Evolutionary conservation across 2,113 vertebrate species (phyloP).

Genomic region (Lepidothrix coronata): DNA sequence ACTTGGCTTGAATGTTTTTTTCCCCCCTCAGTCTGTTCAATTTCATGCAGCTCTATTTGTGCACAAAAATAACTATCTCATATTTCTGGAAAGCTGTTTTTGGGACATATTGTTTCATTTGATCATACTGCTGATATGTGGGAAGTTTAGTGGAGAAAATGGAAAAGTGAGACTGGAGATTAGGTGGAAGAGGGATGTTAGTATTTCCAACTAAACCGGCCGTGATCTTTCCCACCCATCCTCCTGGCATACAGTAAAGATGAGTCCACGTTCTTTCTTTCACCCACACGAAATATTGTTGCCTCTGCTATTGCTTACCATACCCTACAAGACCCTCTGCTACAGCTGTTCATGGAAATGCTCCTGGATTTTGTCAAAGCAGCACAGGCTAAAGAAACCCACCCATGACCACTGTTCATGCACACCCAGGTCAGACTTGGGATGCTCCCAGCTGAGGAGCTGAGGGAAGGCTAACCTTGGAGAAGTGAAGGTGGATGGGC

Average conservation of each 20-base stretch:
- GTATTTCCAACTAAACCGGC: not conserved
- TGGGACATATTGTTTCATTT: not conserved
- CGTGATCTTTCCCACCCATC: not conserved
- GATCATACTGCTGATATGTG: not conserved
- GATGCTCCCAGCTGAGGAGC: not conserved
- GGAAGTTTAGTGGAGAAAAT: not conserved
- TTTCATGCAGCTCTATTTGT: not conserved
- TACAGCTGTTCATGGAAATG: not conserved
- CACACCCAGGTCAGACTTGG: not conserved
- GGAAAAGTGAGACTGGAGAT: not conserved
- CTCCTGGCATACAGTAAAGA: too few relatives aligned
- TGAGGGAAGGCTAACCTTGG: not conserved
- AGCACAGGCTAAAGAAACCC: not conserved
- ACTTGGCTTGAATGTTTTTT: not conserved
- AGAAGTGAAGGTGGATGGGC: accelerated
- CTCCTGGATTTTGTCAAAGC: not conserved
- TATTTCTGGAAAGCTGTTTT: not conserved
- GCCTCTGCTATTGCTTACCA: not conserved
- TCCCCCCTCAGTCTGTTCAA: not conserved
- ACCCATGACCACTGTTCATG: accelerated
- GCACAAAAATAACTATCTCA: not conserved
- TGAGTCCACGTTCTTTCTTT: not conserved
- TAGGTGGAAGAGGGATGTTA: not conserved
- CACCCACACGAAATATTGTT: accelerated
- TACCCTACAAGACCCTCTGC: not conserved